Conservation (phyloP, 2,888 invertebrate genomes). For the Latheticus oryzae region DNA sequence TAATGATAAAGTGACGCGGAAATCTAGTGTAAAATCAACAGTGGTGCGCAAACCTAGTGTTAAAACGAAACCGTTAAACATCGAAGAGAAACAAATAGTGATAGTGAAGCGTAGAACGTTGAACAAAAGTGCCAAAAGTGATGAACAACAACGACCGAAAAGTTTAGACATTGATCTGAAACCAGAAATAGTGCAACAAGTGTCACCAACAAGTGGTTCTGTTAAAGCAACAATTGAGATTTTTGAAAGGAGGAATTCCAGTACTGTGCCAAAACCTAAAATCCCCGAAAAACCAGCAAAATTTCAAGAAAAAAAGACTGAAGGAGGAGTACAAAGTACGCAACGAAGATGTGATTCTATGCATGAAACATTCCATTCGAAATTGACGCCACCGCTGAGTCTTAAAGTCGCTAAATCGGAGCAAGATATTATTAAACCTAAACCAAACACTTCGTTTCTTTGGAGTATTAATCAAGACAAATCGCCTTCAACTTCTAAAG, state of each 20-base stretch:
- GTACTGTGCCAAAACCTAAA: constrained; percentile 67
- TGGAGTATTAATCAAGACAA: constrained; percentile 68
- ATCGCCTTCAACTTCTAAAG: constrained; percentile 39
- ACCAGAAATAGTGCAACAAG: no score
- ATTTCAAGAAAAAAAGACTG: constrained; percentile 42
- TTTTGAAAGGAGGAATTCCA: constrained; percentile 59
- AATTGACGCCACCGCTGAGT: constrained; percentile 40
- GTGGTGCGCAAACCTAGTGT: constrained; percentile 67
- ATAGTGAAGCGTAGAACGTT: constrained; percentile 46
- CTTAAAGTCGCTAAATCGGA: constrained; percentile 47
- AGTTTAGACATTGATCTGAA: constrained; percentile 37
- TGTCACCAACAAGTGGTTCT: constrained; percentile 42
- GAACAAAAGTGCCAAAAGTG: constrained; percentile 42
- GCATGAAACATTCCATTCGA: constrained; percentile 54
- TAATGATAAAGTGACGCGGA: constrained; percentile 44
- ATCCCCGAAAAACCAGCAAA: constrained; percentile 70
- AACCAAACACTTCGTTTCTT: constrained; percentile 76
- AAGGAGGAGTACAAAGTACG: constrained; percentile 54
- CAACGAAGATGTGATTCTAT: constrained; percentile 58
- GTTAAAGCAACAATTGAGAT: constrained; percentile 61
- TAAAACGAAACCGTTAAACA: constrained; percentile 62
- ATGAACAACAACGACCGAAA: constrained; percentile 48
- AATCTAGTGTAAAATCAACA: constrained; percentile 52
- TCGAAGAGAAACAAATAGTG: constrained; percentile 47
- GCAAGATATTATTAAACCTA: constrained; percentile 58